These are phyloP conservation scores for Drosophila neotestacea DNA, from an alignment of 2,888 invertebrate species.

Conservation along the genomic window DNA sequence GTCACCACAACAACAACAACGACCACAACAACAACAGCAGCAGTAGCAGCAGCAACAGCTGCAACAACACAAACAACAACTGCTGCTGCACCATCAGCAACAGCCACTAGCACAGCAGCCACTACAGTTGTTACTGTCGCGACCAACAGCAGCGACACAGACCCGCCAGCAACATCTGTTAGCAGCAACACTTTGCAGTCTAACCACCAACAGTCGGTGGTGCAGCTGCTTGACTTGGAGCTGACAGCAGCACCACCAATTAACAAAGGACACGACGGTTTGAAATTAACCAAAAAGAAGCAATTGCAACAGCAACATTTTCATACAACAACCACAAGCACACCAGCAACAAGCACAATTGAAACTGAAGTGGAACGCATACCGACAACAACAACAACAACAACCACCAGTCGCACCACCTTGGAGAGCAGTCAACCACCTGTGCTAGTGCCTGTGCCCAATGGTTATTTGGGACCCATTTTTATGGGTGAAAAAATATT, in stretches of 20 bases:
- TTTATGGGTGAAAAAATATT: conserved; percentile 83
- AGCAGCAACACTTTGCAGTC: conserved; percentile 48
- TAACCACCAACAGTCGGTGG: conserved; percentile 30
- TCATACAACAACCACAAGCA: conserved; percentile 31
- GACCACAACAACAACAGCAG: neutral
- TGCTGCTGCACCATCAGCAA: neutral
- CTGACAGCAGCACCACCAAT: conserved; percentile 55
- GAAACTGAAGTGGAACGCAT: conserved; percentile 3
- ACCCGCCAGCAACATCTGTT: conserved; percentile 1
- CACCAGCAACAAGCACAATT: conserved; percentile 4
- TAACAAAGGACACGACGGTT: conserved; percentile 83
- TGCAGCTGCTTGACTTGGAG: conserved; percentile 78
- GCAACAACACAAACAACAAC: neutral
- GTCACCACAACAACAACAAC: neutral
- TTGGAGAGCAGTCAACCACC: conserved; percentile 11
- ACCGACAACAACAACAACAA: conserved; percentile 7
- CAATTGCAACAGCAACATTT: conserved; percentile 82
- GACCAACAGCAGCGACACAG: conserved; percentile 4
- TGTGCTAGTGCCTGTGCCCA: conserved; percentile 67
- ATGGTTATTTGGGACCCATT: conserved; percentile 83
- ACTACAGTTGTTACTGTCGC: neutral
- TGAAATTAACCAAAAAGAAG: conserved; percentile 83
- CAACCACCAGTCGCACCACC: conserved; percentile 1
- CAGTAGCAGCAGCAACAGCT: neutral
- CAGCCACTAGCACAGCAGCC: neutral